Evolutionary conservation across 2,888 invertebrate genomes (phyloP).

Genomic region (Pseudanteris insignis): DNA sequence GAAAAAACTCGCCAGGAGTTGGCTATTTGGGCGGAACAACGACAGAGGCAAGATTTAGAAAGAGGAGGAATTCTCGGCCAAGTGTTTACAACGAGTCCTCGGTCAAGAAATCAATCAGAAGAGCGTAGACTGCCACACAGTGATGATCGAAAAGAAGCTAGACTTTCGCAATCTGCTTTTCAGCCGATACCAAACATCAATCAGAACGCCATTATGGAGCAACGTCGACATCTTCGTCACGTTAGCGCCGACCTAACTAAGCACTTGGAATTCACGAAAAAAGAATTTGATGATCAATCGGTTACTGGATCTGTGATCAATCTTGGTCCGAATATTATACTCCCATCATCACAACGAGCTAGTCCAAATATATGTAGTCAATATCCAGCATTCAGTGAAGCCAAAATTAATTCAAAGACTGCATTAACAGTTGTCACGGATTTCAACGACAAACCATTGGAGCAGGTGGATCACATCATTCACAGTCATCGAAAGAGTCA

Average conservation of each 20-base stretch:
- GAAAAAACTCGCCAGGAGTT: constrained; percentile 63
- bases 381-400: constrained; percentile 59
- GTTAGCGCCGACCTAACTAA: constrained; percentile 64
- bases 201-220: constrained; percentile 63
- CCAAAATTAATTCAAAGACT: constrained; percentile 58
- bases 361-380: constrained; percentile 62
- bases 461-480: constrained; percentile 63
- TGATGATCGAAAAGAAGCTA: constrained; percentile 57
- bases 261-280: constrained; percentile 61
- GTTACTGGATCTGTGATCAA: constrained; percentile 61
- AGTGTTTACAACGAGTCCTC: constrained; percentile 58
- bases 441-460: constrained; percentile 58
- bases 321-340: constrained; percentile 52
- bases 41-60: constrained; percentile 63
- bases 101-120: constrained; percentile 60
- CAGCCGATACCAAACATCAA: constrained; percentile 63
- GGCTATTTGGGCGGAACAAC: constrained; percentile 63
- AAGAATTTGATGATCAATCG: constrained; percentile 63
- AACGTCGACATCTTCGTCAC: constrained; percentile 62
- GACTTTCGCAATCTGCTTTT: constrained; percentile 59
- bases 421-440: constrained; percentile 59
- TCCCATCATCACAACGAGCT: constrained; percentile 55
- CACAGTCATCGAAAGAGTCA: constrained; percentile 63
- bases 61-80: constrained; percentile 53
- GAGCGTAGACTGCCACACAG: constrained; percentile 49